Evolutionary conservation across 2,797 vertebrate genomes (phyloP).

Genomic region (Hylomyscus alleni): DNA sequence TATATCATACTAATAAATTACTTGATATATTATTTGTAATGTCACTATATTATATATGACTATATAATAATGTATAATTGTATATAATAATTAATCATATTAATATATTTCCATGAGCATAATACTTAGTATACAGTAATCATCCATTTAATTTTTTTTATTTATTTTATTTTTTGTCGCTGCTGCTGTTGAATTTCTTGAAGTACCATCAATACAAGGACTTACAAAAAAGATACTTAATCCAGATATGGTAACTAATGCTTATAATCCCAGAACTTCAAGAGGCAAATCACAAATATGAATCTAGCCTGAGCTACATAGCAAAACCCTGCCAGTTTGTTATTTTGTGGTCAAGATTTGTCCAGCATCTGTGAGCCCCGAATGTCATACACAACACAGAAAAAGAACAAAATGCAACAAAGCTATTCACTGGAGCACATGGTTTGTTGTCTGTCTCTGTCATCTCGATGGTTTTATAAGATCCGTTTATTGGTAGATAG

Average conservation of each 20-base stretch:
- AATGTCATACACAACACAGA: neutral
- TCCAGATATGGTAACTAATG: neutral
- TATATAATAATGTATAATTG: neutral
- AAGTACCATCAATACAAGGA: neutral
- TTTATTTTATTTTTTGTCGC: neutral
- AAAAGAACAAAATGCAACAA: neutral
- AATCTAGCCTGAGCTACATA: neutral
- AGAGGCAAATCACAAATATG: neutral
- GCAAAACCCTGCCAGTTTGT: neutral
- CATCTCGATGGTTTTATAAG: slow-evolving; percentile 44
- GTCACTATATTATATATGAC: neutral
- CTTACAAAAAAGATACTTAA: neutral
- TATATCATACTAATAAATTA: neutral
- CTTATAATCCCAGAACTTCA: neutral
- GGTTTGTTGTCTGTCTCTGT: neutral
- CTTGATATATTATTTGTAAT: neutral
- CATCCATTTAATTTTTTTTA: neutral
- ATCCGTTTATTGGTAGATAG: slow-evolving; percentile 11
- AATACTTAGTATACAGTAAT: neutral
- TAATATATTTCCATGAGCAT: neutral
- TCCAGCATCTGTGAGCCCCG: no score
- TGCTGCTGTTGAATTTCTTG: neutral
- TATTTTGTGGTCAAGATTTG: neutral
- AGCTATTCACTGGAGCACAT: neutral
- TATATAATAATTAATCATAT: neutral